Evolutionary conservation across 2,113 vertebrate genomes (phyloP).

Genomic region (Melanerpes aurifrons): DNA sequence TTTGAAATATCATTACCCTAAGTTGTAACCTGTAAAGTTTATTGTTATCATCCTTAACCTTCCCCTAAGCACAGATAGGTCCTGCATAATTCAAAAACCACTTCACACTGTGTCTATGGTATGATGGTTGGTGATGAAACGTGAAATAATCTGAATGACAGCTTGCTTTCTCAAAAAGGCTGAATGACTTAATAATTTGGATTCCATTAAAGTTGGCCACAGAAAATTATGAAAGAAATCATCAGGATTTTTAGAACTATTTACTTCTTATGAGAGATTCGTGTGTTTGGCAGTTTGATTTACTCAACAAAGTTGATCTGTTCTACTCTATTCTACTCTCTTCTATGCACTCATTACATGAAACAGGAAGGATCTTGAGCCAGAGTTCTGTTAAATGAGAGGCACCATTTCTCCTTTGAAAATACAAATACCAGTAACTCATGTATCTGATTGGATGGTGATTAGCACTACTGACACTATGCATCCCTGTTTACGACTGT

Average conservation of each 20-base stretch:
- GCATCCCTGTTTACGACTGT: not conserved
- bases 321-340: not conserved
- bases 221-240: not conserved
- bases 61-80: not conserved
- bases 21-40: not conserved
- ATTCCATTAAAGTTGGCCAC: not conserved
- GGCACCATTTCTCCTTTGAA: not conserved
- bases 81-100: not conserved
- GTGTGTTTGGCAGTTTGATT: not conserved
- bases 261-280: not conserved
- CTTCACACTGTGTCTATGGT: not conserved
- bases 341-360: not conserved
- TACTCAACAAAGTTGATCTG: not conserved
- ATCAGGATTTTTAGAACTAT: not conserved
- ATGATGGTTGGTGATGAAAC: not conserved
- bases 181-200: not conserved
- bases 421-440: not conserved
- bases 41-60: not conserved
- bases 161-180: not conserved
- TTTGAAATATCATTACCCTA: not conserved
- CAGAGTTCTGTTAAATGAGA: not conserved
- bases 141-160: not conserved
- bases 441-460: not conserved
- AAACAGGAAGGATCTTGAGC: not conserved
- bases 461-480: not conserved